Percentiles rank a stretch among this genome's conserved stretches.
Conservation (phyloP, 2,888 invertebrate species). For the Drosophila algonquin region DNA sequence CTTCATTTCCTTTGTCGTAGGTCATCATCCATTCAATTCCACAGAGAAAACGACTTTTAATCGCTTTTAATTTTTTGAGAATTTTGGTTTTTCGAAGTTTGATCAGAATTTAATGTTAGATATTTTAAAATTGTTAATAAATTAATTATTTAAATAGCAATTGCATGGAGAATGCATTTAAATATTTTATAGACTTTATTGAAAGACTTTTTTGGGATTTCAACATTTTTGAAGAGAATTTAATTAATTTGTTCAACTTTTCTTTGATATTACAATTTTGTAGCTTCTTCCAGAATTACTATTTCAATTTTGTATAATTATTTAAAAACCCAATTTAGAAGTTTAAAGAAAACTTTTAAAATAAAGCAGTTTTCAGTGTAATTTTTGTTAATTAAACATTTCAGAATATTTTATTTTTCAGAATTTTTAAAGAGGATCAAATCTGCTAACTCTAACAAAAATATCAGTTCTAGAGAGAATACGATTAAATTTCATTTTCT, state of each 20-base stretch:
- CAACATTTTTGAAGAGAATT: neutral
- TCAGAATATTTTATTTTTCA: too few species aligned
- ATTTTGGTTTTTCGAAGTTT: conserved; percentile 19
- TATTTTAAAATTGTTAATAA: neutral
- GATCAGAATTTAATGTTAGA: neutral
- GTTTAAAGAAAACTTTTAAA: too few species aligned
- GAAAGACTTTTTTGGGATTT: neutral
- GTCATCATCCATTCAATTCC: conserved; percentile 69
- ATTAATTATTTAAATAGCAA: neutral
- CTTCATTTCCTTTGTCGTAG: conserved; percentile 84
- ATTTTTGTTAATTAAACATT: neutral
- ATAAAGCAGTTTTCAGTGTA: neutral
- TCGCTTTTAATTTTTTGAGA: conserved; percentile 36
- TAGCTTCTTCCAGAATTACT: neutral
- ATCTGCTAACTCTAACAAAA: neutral
- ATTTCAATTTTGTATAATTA: neutral
- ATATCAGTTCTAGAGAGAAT: too few species aligned
- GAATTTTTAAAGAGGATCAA: neutral
- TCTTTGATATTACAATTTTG: neutral
- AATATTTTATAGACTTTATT: neutral
- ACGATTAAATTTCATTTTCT: too few species aligned
- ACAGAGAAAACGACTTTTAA: conserved; percentile 68
- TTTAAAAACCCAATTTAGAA: too few species aligned
- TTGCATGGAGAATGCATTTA: neutral
- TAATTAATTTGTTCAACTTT: neutral